Evolutionary conservation across 2,797 vertebrate species (phyloP), one percentile per base, ranked within the genome.

Genomic region (Rhodeus uyekii): DNA sequence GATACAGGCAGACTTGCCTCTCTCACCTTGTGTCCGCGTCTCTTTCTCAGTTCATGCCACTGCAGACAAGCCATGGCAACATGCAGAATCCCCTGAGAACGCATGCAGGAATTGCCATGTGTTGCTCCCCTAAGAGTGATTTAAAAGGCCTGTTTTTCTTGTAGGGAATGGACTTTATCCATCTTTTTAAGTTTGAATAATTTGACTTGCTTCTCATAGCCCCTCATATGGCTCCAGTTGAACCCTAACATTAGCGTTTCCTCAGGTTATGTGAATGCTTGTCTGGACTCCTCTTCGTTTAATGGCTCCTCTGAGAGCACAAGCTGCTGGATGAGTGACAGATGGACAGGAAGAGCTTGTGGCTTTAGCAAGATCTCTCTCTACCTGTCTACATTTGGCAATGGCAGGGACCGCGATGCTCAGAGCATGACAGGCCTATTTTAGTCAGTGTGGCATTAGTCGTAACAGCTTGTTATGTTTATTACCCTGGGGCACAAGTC

Each of bases 1-100:
- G 88, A 86, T 88, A 87, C 85, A 91, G 87, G 67, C 88, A 72
- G 69, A 78, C 72, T 82, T 63, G 87, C 83, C 76, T 81, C 71
- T 72, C 72, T 65, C 58, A 22, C 24, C 36, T 61, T 55, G 58
- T 61, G 77, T 69, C 80, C 81, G 76, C 64, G 84, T 78, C 58
- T 36, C 64, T 13, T 39, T 64, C 61, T 38, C 32, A 77, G 18
- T 48, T 75, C 60, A 34, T 42, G 65, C 50, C 78, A 58, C 58
- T 63, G 27, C 29, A 65, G 81, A 44, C 76, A 50, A 78, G 75
- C n/a, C 53, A 60, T 50, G 82, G 78, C 75, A 71, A 86, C 75
- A 86, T 79, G 60, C 50, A 61, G 67, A 80, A 73, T 80, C 87
- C 73, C 61, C 38, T 9, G 87, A 34, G 85, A 88, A 50, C 50